Base-by-base conservation (phyloP, 2,797 vertebrate species). In the Ctenopoma multispine region DNA sequence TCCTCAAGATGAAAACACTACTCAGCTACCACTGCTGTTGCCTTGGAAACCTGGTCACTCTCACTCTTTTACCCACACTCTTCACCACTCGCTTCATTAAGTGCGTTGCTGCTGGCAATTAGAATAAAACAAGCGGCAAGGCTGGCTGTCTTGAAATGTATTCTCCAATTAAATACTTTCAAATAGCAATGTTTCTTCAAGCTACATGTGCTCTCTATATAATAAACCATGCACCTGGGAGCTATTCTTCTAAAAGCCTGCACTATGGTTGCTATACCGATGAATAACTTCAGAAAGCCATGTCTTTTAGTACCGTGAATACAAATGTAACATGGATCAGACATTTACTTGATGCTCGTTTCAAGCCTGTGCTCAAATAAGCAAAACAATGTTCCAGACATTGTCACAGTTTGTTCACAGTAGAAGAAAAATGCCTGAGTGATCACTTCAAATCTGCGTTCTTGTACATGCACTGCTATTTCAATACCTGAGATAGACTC, bases 21-120 rank as follows among this genome's bases (percentile, higher is more conserved):
- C 90, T 90, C 73, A 67, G 92, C 91, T 91, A 89, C 84, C 50
- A 73, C 88, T 88, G 91, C 89, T 88, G 94, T 95, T 95, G 92
- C 94, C 90, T 83, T 93, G 90, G 94, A 93, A 95, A 95, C 94
- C 88, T 93, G 93, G 92, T 93, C 91, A 91, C 91, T 91, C 89
- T 90, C 82, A 87, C 89, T 91, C 87, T 90, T 86, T 89, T 89
- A 88, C 85, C 86, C 88, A 83, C 84, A 90, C 87, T 87, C 89
- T 89, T 90, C 85, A 85, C 81, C 86, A 81, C 90, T 92, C 87
- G 92, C 93, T 94, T 94, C 92, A 94, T 94, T 94, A 94, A 94
- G 90, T 89, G 92, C 86, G 71, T 90, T 89, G 92, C 92, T 93
- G 89, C 91, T 89, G 90, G 92, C 93, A 94, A 94, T 94, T 94